Base-by-base conservation (phyloP, 2,113 vertebrate genomes). In the Agapornis roseicollis region DNA sequence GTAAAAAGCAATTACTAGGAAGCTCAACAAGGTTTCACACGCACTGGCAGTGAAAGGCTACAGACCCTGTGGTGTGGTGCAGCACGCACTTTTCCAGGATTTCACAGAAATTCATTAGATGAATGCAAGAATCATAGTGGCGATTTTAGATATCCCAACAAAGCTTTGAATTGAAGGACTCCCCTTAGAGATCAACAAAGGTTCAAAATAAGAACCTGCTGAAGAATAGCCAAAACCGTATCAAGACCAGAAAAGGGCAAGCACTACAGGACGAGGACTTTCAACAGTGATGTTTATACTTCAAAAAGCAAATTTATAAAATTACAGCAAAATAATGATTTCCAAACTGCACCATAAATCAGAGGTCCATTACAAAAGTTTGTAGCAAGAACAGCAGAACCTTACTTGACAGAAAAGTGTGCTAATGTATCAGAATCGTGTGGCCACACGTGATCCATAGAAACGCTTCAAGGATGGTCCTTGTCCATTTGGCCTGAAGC, bases 11-110 rank as follows among this genome's bases (percentile, higher is more conserved):
- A 50, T 56, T 81, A n/a, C 39, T 42, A 31, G 13, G 44, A 72
- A 92, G 64, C 13, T 72, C 13, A 5, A 27, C 44, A 60, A 81
- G 20, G 29, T 80, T 83, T 68, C 31, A 33, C 46, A 87, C 31
- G n/a, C 22, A 49, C 6, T 18, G 18, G 9, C 39, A 65, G 49
- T 35, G 31, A 77, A 61, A 77, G 42, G 33, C 52, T 79, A 64
- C 9, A 82, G 37, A 35, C 0, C 0, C 37, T 8, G 28, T 22
- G 19, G 27, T 63, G 50, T 33, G 37, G 33, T 58, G 56, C 14
- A 41, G 20, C 20, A 16, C 33, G 69, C 76, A 42, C 18, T 83
- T 72, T 66, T 17, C 33, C 70, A 58, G 28, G 25, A 35, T 44
- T 81, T 61, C 76, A 64, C 15, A 83, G 46, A 74, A 76, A 42